Conservation (phyloP, 2,797 vertebrate genomes). For the Acrocephalus scirpaceus region DNA sequence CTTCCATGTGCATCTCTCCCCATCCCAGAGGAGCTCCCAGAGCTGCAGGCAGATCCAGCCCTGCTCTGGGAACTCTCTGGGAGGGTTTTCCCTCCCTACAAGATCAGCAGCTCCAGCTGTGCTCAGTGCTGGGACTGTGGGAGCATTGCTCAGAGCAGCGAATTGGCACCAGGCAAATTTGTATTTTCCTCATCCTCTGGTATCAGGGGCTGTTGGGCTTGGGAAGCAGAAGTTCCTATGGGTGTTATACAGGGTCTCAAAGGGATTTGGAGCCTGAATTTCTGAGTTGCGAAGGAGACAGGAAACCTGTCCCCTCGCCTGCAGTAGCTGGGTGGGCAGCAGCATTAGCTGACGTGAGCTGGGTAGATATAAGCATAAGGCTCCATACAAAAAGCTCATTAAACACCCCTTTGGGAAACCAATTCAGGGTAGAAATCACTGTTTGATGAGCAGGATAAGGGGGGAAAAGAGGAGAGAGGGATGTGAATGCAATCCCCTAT, state of each 20-base stretch:
- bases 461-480: background rate
- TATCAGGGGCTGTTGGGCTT: background rate
- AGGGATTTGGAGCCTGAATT: background rate
- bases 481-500: slow-evolving; percentile 31
- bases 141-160: background rate
- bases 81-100: background rate
- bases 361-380: background rate
- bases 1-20: background rate
- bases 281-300: background rate
- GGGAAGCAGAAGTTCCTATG: background rate
- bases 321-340: background rate
- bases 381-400: slow-evolving; percentile 12
- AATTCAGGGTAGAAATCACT: slow-evolving; percentile 34
- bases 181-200: background rate
- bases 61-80: background rate
- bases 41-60: background rate
- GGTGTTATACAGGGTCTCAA: fast-evolving
- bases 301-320: background rate
- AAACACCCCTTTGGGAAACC: slow-evolving; percentile 24
- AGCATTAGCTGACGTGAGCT: background rate
- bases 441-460: slow-evolving; percentile 32
- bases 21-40: background rate
- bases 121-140: background rate
- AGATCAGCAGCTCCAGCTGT: background rate
- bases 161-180: background rate